phyloP scores from a whole-genome alignment of 92 coral and sea anemone species.

The Epizoanthus rinbou region DNA sequence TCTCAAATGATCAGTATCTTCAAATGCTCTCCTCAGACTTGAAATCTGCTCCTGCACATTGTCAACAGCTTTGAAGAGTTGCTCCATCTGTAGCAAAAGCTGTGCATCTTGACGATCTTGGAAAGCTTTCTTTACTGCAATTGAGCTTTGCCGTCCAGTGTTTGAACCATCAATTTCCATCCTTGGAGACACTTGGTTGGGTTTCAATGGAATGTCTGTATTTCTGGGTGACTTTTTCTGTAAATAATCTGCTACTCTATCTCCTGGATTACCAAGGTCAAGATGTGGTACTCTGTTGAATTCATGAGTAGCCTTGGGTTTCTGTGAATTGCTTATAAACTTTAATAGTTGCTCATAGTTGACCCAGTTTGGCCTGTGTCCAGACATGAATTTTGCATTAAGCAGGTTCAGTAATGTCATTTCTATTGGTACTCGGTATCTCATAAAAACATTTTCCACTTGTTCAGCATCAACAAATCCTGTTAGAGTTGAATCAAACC shows the following conservation, averaged over 20 bases:
- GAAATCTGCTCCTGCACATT: conserved; percentile 48
- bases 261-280: conserved; percentile 62
- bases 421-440: conserved; percentile 64
- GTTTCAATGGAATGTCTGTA: conserved; percentile 65
- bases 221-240: conserved; percentile 52
- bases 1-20: conserved; percentile 53
- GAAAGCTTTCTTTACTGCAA: conserved; percentile 74
- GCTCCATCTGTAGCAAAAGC: conserved; percentile 73
- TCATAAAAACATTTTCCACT: conserved; percentile 60
- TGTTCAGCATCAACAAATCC: conserved; percentile 83
- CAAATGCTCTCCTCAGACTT: conserved; percentile 52
- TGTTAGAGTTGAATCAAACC: conserved; percentile 79
- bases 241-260: conserved; percentile 48
- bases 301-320: conserved; percentile 47
- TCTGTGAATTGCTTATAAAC: conserved; percentile 58
- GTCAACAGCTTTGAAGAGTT: conserved; percentile 54
- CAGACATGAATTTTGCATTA: conserved; percentile 73
- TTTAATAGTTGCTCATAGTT: conserved; percentile 83
- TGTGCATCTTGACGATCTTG: conserved; percentile 82
- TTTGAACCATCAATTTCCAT: conserved; percentile 46
- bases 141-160: conserved; percentile 74
- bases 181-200: conserved; percentile 81
- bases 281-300: conserved; percentile 50
- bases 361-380: conserved; percentile 81
- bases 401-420: conserved; percentile 51